Base-by-base conservation (phyloP, 1,140 invertebrate genomes). In the Dreissena rostriformis region DNA sequence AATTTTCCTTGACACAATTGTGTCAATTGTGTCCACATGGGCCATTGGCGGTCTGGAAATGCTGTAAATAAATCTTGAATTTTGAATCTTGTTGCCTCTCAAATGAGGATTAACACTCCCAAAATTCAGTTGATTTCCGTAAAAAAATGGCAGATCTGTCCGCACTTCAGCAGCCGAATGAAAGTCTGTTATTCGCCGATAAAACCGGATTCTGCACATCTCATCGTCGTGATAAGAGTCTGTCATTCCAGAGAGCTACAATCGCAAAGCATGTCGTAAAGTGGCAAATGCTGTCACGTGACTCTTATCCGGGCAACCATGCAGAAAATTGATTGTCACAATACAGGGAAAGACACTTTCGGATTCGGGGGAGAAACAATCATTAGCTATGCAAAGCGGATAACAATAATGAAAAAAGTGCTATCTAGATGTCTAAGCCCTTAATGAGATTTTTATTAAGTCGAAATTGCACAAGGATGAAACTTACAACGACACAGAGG, bases 171-270 rank as follows among this genome's bases (percentile, higher is more conserved):
- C 17, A 11, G 39, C 52, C 26, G 17, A 12, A 28, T 51, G 28
- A 51, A 17, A 82, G 80, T 82, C 80, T 82, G 80, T 75, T 67
- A 57, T 82, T 55, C 53, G 12, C 26, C 65, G 80, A 82, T 82
- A 82, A 82, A 74, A 65, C 68, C 61, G 55, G 28, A 61, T 28
- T 29, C 66, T 77, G 51, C 61, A 52, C 55, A 10, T 29, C 66
- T 83, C 65, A 71, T 76, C 52, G 19, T 17, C 14, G 10, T 11
- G 82, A 84, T 78, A 78, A 77, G 73, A 71, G 65, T 61, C 11
- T 61, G 57, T 19, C 22, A 2, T n/a, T n/a, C 57, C 57, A 6
- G 17, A 39, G 57, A 61, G 57, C 57, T n/a, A 61, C 17, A 19
- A 61, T 61, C 17, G 17, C 17, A 12, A 61, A 19, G 22, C 22